phyloP scores from a whole-genome alignment of 2,797 vertebrate genomes.

The Strix occidentalis region DNA sequence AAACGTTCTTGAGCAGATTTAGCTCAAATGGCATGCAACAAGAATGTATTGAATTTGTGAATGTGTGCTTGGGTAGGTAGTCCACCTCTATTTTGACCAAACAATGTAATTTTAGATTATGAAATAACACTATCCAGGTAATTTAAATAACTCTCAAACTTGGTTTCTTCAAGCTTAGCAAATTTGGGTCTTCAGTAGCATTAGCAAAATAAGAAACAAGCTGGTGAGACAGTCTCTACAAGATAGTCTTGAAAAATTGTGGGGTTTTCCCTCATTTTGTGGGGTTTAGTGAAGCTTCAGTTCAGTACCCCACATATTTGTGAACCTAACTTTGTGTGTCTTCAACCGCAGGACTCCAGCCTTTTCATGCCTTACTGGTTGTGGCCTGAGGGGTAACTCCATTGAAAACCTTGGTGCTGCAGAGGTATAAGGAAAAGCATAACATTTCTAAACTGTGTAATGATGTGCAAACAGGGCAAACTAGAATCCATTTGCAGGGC shows the following conservation, averaged over 20 bases:
- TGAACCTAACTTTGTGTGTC: background rate
- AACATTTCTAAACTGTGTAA: background rate
- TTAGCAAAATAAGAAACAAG: background rate
- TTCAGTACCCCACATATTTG: background rate
- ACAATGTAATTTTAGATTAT: background rate
- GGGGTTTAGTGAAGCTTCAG: background rate
- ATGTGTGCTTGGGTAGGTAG: background rate
- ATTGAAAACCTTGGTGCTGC: background rate
- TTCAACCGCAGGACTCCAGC: background rate
- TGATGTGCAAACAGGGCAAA: background rate
- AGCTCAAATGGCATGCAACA: background rate
- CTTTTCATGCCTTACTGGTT: background rate
- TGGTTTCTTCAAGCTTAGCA: background rate
- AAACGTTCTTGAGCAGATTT: background rate
- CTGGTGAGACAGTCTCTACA: background rate
- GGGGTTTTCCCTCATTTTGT: fast-evolving
- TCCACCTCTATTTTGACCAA: background rate
- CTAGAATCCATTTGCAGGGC: background rate
- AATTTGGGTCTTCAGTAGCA: background rate
- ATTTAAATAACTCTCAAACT: background rate
- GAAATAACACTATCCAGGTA: background rate
- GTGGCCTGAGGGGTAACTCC: background rate
- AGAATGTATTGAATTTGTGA: background rate
- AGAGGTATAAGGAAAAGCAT: background rate
- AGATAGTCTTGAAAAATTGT: background rate